phyloP scores from a whole-genome alignment of 1,140 invertebrate genomes.

The Rhynchophorus ferrugineus region DNA sequence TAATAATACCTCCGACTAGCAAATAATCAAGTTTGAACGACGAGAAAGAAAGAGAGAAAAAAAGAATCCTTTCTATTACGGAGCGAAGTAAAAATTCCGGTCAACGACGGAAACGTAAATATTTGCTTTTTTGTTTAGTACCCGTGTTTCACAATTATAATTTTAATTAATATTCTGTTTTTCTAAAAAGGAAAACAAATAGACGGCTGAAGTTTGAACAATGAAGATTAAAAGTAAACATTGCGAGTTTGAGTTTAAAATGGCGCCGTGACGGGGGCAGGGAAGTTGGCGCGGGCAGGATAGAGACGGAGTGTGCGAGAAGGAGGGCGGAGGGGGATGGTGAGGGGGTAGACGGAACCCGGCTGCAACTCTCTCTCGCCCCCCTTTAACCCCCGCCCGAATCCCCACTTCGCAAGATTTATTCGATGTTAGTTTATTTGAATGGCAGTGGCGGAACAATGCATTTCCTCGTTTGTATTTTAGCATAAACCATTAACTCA shows the following conservation, averaged over 20 bases:
- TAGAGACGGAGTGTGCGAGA: conserved; percentile 9
- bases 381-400: conserved; percentile 7
- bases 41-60: neutral
- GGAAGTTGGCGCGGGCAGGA: no score
- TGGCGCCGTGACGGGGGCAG: conserved; percentile 10
- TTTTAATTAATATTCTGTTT: conserved; percentile 37
- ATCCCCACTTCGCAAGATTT: conserved; percentile 10
- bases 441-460: neutral
- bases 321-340: neutral
- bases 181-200: conserved; percentile 30
- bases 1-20: neutral
- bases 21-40: neutral
- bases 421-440: neutral
- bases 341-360: conserved; percentile 1
- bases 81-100: conserved; percentile 17
- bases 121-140: conserved; percentile 24
- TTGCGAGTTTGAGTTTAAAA: conserved; percentile 15
- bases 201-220: conserved; percentile 34
- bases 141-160: conserved; percentile 29
- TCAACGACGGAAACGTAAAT: conserved; percentile 21
- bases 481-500: no score
- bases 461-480: neutral
- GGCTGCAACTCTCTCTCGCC: neutral
- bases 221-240: conserved; percentile 39
- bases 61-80: neutral